Conservation (phyloP, 2,113 vertebrate species). For the Lagenorhynchus albirostris region DNA sequence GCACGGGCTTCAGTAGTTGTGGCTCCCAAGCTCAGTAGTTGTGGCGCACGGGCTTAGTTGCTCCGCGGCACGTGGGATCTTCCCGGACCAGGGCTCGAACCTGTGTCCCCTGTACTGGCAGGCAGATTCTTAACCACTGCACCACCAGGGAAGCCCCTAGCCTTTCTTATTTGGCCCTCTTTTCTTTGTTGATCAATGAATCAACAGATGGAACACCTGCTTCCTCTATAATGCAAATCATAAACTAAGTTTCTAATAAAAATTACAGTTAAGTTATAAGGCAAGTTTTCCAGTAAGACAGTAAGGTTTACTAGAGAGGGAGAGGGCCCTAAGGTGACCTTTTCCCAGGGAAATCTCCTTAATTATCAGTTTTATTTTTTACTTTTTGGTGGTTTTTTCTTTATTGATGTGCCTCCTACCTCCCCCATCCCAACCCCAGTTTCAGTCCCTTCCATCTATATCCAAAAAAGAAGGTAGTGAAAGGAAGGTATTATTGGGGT, state of each 20-base stretch:
- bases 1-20: too few species aligned
- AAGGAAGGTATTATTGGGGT: neutral
- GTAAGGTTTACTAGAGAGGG: neutral
- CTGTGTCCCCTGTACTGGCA: too few species aligned
- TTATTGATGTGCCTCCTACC: constrained; percentile 51
- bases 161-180: neutral
- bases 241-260: neutral
- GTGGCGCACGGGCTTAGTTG: too few species aligned
- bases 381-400: constrained; percentile 43
- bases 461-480: constrained; percentile 28
- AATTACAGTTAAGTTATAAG: neutral
- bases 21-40: too few species aligned
- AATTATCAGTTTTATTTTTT: neutral
- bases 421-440: neutral
- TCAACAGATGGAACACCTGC: neutral
- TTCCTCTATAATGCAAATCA: neutral
- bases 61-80: too few species aligned
- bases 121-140: too few species aligned
- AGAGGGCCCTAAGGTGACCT: neutral
- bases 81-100: too few species aligned
- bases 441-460: constrained; percentile 43
- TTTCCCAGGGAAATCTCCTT: neutral
- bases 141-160: too few species aligned
- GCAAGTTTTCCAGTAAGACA: neutral
- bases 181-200: neutral